Base-by-base conservation (phyloP, 1,140 invertebrate species). In the Bactericera cockerelli region DNA sequence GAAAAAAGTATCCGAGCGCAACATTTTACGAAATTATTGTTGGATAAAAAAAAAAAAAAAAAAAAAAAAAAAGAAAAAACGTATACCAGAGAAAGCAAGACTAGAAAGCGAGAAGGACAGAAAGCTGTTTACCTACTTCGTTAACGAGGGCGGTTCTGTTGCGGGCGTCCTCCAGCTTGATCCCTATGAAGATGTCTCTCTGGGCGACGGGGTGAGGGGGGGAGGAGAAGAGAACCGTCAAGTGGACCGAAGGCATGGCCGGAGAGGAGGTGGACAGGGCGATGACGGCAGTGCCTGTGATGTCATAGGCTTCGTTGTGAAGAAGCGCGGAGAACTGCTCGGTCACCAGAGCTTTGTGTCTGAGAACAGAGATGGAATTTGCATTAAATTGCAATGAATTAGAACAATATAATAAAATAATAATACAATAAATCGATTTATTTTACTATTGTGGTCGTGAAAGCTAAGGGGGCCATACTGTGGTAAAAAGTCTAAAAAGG, bases 311-410 rank as follows among this genome's bases (percentile, higher is more conserved):
- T 3, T 53, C 28, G 1, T 63, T 61, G 6, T 73, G 68, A 57
- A 93, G 68, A 4, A 93, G 69, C 0, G 87, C 78, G n/a, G 85
- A 88, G 67, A 87, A 90, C 64, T 88, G 77, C 67, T 93, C 90
- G 1, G 81, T 85, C 22, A 80, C 77, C 24, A 92, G 65, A 0
- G 86, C 83, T 55, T 60, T 33, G 56, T 66, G 67, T 55, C 68
- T 70, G 55, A n/a, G 57, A 39, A 58, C 4, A 31, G 13, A 31
- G 13, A 31, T 4, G 28, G 13, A 31, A 31, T n/a, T n/a, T n/a
- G n/a, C n/a, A n/a, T n/a, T n/a, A n/a, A n/a, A n/a, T n/a, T n/a
- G n/a, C n/a, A n/a, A n/a, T n/a, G n/a, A n/a, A n/a, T n/a, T n/a
- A n/a, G n/a, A n/a, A n/a, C n/a, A n/a, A n/a, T n/a, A n/a, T n/a